Base-by-base conservation (phyloP, 2,113 vertebrate genomes). In the Strix uralensis region DNA sequence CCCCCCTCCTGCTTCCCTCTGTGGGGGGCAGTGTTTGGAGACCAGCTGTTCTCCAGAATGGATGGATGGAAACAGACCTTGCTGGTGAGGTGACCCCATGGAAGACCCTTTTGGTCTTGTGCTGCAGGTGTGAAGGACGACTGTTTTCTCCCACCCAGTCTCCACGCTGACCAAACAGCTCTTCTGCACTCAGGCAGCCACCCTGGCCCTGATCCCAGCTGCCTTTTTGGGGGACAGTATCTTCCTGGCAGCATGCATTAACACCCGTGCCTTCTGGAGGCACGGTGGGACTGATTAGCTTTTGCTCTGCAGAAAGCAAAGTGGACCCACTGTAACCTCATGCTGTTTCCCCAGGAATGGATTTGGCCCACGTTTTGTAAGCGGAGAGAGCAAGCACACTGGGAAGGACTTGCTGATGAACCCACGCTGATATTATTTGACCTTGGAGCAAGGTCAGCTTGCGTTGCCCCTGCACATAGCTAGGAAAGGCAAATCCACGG, bases 371-470 rank as follows among this genome's bases (percentile, higher is more conserved):
- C 2, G 1, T 9, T 70, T 34, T 27, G 46, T 46, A 15, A 78
- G 78, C 11, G 15, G 51, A 25, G 25, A 32, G 63, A 58, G 44
- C 17, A 38, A 71, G 71, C 46, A 7, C 2, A 0, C 29, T 3
- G 42, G 58, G 81, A 84, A 77, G 74, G 5, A 6, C 59, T 27
- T 4, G 34, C 79, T 57, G 79, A 63, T 65, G 79, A 78, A 44
- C 25, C 52, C 52, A 18, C 1, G 0, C 2, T 74, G 85, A 25
- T 71, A 46, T 52, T 65, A 10, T 91, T 16, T 65, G 52, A 84
- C 95, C 94, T 97, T 96, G 90, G 61, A 81, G 44, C 59, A 88
- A 97, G 82, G 92, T 81, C 69, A 65, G 94, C 69, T 47, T 4
- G 4, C 3, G 2, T 19, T 36, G 67, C 29, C 95, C 93, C 73